Evolutionary conservation across 2,888 invertebrate species (phyloP), one percentile per base, ranked within the genome.

Genomic region (Leptodirus hochenwartii): DNA sequence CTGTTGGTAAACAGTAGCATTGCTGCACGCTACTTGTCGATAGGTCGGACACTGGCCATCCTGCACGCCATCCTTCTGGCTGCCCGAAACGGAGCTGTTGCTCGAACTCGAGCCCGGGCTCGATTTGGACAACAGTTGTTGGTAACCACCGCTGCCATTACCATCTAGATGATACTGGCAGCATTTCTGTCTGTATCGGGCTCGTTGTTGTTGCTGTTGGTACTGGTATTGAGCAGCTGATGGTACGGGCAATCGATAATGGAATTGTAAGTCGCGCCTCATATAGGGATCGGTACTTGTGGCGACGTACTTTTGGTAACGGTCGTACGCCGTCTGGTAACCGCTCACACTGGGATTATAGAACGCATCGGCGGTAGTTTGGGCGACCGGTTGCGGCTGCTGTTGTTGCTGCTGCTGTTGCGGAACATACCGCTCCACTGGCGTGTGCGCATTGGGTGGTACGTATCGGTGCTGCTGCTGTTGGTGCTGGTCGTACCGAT

Each of bases 341-440:
- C 13, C 15, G 28, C 28, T 17, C 27, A 32, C 12, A 42, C 35
- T 31, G 47, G 47, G 34, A 42, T 34, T n/a, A n/a, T n/a, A n/a
- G 3, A 9, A 9, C 11, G 36, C 30, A 15, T 49, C 61, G n/a
- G 35, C 25, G 5, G 17, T 16, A 15, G 38, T 37, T 17, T 38
- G 60, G 40, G 59, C 56, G 49, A 60, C 44, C 9, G 8, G 20
- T 20, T 20, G 20, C 20, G 8, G 8, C 39, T 61, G 62, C 50
- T 66, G 66, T 26, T 62, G 61, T 39, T 64, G 64, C 30, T 61
- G 63, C 10, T 62, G 62, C 36, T 62, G 66, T 43, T 68, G 62
- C 32, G 74, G 71, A 40, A 74, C 70, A 50, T 75, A 75, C 42
- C 75, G 65, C 56, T 75, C 74, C 39, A 73, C 70, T 10, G 74